phyloP scores from a whole-genome alignment of 2,888 invertebrate species.

The Cataglyphis rosenhaueri region DNA sequence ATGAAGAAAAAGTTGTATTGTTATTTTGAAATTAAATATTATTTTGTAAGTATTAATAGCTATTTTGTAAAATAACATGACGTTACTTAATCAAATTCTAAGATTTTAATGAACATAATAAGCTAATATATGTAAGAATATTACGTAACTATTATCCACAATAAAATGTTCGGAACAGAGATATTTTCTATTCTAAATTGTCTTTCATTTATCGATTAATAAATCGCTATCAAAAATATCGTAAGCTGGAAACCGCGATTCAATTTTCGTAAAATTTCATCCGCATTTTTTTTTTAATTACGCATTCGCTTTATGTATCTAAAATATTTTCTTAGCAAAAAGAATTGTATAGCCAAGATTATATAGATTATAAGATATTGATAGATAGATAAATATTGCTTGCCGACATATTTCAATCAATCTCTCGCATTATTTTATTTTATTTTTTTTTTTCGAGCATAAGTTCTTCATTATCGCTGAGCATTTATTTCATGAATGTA shows the following conservation, averaged over 20 bases:
- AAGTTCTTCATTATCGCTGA: slow-evolving; percentile 20
- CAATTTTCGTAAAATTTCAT: slow-evolving; percentile 17
- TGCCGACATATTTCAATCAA: neutral
- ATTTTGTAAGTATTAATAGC: neutral
- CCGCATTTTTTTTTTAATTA: slow-evolving; percentile 5
- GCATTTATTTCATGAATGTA: slow-evolving; percentile 22
- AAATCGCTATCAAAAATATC: slow-evolving; percentile 23
- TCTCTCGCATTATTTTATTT: neutral
- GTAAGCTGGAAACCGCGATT: slow-evolving; percentile 1
- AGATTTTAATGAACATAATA: neutral
- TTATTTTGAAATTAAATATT: neutral
- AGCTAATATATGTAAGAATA: neutral
- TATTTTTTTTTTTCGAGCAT: neutral
- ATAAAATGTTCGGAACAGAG: neutral
- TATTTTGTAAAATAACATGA: neutral
- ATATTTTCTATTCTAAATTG: slow-evolving; percentile 1
- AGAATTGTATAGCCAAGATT: slow-evolving; percentile 6
- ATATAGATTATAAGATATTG: neutral
- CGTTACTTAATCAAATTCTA: neutral
- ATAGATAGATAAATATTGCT: neutral
- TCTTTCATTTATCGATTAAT: neutral
- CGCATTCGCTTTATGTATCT: neutral
- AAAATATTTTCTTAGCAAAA: slow-evolving; percentile 40
- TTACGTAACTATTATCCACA: neutral
- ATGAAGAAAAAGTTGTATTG: neutral